Evolutionary conservation across 2,888 invertebrate genomes (phyloP).

Genomic region (Oscheius myriophilus): DNA sequence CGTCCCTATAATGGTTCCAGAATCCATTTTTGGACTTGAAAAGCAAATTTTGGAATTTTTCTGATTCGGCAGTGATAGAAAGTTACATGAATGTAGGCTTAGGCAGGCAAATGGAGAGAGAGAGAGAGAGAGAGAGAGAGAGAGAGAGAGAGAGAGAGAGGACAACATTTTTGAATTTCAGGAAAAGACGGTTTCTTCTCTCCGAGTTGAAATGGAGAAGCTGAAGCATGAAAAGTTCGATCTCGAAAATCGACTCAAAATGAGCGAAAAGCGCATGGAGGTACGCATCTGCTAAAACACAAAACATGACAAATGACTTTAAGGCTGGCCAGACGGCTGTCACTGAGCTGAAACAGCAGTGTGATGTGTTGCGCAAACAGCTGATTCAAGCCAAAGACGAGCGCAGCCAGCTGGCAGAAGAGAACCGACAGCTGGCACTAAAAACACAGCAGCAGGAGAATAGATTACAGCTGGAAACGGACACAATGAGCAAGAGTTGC

Average conservation of each 20-base stretch:
- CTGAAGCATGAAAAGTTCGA: slow-evolving; percentile 54
- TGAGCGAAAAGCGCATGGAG: slow-evolving; percentile 52
- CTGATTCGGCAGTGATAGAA: too few relatives aligned
- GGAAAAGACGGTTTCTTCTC: slow-evolving; percentile 45
- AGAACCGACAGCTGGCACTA: slow-evolving; percentile 21
- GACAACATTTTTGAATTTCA: too few relatives aligned
- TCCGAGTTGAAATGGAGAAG: slow-evolving; percentile 52
- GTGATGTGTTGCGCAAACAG: slow-evolving; percentile 54
- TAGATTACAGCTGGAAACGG: slow-evolving; percentile 25
- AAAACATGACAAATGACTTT: background rate
- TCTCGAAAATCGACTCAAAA: slow-evolving; percentile 55
- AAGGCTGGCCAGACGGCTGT: slow-evolving; percentile 41
- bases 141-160: too few relatives aligned
- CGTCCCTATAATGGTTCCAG: too few relatives aligned
- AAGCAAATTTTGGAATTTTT: too few relatives aligned
- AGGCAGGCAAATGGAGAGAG: too few relatives aligned
- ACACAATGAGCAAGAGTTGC: slow-evolving; percentile 14
- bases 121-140: too few relatives aligned
- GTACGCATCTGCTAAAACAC: slow-evolving; percentile 18
- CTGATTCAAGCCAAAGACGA: slow-evolving; percentile 54
- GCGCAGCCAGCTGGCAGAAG: slow-evolving; percentile 32
- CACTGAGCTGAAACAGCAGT: slow-evolving; percentile 49
- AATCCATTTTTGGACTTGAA: too few relatives aligned
- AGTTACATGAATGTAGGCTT: too few relatives aligned
- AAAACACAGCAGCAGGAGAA: slow-evolving; percentile 27